Percentiles rank a stretch among this genome's conserved stretches.
phyloP scores from a whole-genome alignment of 2,888 invertebrate species.

The Ectropis crepuscularia region DNA sequence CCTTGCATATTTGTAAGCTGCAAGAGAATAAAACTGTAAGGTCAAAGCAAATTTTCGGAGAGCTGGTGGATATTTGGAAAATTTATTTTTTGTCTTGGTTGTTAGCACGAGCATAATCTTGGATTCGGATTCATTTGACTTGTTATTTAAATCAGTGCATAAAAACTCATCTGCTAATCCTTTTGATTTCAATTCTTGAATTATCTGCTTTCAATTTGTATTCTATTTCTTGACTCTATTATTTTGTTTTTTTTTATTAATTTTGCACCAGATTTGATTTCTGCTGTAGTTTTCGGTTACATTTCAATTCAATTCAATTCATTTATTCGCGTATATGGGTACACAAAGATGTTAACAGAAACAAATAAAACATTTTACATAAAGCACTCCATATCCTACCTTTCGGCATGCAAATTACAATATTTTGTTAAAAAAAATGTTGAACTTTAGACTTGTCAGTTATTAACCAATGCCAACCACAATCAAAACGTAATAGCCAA shows the following conservation, averaged over 20 bases:
- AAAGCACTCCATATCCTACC: no score
- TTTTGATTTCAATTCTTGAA: conserved; percentile 6
- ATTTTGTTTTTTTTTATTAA: conserved; percentile 12
- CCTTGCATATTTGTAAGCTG: conserved; percentile 28
- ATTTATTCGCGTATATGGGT: no score
- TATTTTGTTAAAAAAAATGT: no score
- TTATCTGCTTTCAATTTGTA: conserved; percentile 4
- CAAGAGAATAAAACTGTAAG: conserved; percentile 27
- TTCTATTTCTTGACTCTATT: neutral
- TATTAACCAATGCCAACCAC: no score
- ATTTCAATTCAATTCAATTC: no score
- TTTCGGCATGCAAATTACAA: no score
- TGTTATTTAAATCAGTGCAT: neutral
- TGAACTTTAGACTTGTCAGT: no score
- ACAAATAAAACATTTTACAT: no score
- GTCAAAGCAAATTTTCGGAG: conserved; percentile 17
- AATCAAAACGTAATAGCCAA: no score
- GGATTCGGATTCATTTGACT: neutral
- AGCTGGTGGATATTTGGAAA: conserved; percentile 3
- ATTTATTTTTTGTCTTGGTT: conserved; percentile 2
- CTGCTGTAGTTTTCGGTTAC: conserved; percentile 11
- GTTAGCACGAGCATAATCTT: neutral
- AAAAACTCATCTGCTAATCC: conserved; percentile 1
- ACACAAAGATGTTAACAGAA: no score
- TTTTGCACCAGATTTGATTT: conserved; percentile 14